Evolutionary conservation across 2,888 invertebrate species (phyloP), one percentile per base, ranked within the genome.

Genomic region (Andrena hattorfiana): DNA sequence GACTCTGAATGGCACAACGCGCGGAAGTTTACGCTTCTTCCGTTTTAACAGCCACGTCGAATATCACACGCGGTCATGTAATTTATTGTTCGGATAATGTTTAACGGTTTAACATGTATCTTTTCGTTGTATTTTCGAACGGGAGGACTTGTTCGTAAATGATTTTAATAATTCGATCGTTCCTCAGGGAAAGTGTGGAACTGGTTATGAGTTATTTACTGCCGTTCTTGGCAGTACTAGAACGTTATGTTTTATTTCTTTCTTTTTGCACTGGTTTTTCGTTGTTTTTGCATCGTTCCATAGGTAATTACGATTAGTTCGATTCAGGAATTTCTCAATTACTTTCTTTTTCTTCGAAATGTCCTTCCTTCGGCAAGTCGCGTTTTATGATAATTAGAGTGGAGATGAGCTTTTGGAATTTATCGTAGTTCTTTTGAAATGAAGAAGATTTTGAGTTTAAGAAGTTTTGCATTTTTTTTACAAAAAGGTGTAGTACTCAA

Each of bases 11-110:
- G 80, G 54, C 72, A 66, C 56, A 56, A 23, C 56, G 54, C 54
- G 23, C 13, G 67, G 51, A 59, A 70, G 51, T 71, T 80, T n/a
- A 71, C 28, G 66, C 42, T 80, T 66, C 66, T 77, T 76, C 77
- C 64, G 42, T 70, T 78, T 64, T 64, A 64, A 70, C 64, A 59
- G 35, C 42, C 64, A 42, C 67, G 60, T 79, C 26, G 35, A 67
- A 42, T 23, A 49, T 63, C 48, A 3, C 26, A 13, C 8, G 48
- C 26, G 23, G 23, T 42, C 26, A 20, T 4, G 8, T 20, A 30
- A 48, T 71, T 71, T 42, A 42, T 54, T 42, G 23, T 35, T 16
- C 16, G 56, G 13, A 2, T 0, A 28, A 54, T 23, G 23, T 26
- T 35, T 69, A 6, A 5, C 26, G 20, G 32, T 8, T 20, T 51